phyloP scores from a whole-genome alignment of 2,113 vertebrate genomes.

The Chlamydotis undulata region DNA sequence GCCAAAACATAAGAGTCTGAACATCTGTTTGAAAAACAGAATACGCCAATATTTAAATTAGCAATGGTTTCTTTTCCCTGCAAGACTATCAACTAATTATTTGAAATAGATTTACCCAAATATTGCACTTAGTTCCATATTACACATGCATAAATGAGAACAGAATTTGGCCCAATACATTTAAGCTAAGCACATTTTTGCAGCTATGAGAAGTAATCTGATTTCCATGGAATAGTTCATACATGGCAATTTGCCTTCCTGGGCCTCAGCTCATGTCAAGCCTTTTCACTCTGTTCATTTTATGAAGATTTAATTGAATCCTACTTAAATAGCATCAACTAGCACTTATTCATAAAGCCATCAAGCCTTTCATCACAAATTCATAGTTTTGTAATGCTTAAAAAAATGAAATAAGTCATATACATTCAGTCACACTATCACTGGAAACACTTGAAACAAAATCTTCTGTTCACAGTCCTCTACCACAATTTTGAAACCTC shows the following conservation, averaged over 20 bases:
- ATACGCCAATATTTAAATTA: constrained; percentile 63
- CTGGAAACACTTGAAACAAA: constrained; percentile 60
- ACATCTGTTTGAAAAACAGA: constrained; percentile 55
- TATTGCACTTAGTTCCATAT: constrained; percentile 63
- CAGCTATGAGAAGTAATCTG: constrained; percentile 67
- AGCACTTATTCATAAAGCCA: constrained; percentile 71
- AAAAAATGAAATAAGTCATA: constrained; percentile 14
- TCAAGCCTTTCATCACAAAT: constrained; percentile 68
- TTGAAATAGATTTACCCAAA: constrained; percentile 68
- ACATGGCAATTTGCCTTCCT: constrained; percentile 68
- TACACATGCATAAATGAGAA: constrained; percentile 57
- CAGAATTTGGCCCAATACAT: constrained; percentile 62
- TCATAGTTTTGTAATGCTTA: constrained; percentile 58
- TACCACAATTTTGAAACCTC: background rate
- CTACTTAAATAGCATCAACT: constrained; percentile 75
- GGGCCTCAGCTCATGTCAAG: constrained; percentile 68
- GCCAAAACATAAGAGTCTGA: constrained; percentile 59
- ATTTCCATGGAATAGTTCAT: constrained; percentile 68
- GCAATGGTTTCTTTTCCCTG: constrained; percentile 47
- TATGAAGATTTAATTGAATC: constrained; percentile 74
- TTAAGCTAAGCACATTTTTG: constrained; percentile 68
- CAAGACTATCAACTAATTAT: constrained; percentile 70
- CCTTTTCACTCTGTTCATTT: constrained; percentile 64
- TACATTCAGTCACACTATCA: constrained; percentile 18
- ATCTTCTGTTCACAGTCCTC: background rate